These are phyloP conservation scores for Rallus crepitans DNA, from an alignment of 2,797 vertebrate species.

Conservation along the genomic window DNA sequence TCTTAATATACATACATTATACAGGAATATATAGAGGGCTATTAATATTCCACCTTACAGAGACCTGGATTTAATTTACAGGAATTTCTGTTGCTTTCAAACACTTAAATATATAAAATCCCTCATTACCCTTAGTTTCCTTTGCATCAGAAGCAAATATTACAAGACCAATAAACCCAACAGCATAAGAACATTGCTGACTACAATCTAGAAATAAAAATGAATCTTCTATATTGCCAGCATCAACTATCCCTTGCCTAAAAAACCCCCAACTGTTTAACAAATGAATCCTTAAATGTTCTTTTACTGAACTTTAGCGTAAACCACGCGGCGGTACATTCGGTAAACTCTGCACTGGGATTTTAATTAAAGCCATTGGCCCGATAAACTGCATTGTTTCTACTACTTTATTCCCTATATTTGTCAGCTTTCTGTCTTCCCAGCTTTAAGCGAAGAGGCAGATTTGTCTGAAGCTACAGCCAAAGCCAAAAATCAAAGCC, in stretches of 20 bases:
- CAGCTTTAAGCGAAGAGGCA: not conserved
- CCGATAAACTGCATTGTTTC: not conserved
- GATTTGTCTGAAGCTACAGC: constrained; percentile 21
- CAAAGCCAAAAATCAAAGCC: constrained; percentile 28
- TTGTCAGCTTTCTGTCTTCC: not conserved
- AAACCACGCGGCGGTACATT: not conserved
- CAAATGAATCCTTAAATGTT: not conserved
- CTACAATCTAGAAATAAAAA: not conserved
- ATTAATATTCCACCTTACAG: not conserved
- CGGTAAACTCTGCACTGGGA: not conserved
- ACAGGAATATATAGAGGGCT: not conserved
- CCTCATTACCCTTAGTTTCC: not conserved
- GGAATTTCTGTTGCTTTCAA: not conserved
- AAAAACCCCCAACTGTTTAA: not conserved
- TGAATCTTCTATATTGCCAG: not conserved
- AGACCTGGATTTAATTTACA: not conserved
- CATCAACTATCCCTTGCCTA: not conserved
- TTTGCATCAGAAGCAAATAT: not conserved
- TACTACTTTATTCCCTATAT: not conserved
- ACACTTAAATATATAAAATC: not conserved
- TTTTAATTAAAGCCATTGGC: constrained; percentile 34
- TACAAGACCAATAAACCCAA: not conserved
- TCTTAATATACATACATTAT: not conserved
- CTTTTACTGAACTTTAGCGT: not conserved
- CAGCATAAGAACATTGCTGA: not conserved